Evolutionary conservation across 2,113 vertebrate species (phyloP).

Genomic region (Nymphicus hollandicus): DNA sequence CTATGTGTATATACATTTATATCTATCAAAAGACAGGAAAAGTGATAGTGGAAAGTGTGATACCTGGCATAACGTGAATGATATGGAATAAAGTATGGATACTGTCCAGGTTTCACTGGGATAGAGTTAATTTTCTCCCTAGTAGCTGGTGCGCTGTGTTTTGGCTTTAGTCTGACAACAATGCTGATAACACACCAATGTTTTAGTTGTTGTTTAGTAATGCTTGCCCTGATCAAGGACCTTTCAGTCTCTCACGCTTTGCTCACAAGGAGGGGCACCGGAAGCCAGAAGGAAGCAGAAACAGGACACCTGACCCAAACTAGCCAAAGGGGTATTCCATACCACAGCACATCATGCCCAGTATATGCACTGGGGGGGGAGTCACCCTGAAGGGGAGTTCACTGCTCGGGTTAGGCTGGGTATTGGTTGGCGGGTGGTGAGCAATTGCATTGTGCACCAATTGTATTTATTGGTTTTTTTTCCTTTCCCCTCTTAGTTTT

Average conservation of each 20-base stretch:
- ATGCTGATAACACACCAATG: neutral
- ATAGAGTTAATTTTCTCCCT: neutral
- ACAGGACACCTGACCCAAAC: too few species aligned
- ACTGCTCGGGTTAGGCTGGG: neutral
- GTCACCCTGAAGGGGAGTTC: neutral
- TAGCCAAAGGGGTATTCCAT: too few species aligned
- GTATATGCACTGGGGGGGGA: neutral
- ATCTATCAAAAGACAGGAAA: neutral
- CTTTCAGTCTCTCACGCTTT: too few species aligned
- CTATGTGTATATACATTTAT: neutral
- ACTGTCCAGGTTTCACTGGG: neutral
- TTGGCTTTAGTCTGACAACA: neutral
- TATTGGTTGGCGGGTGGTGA: neutral
- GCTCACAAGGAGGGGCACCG: too few species aligned
- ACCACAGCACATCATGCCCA: too few species aligned
- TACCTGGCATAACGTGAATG: neutral
- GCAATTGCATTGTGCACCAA: neutral
- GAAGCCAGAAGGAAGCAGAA: too few species aligned
- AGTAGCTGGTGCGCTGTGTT: neutral
- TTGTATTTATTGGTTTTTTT: neutral
- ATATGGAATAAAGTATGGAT: neutral
- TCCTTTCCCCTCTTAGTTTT: neutral
- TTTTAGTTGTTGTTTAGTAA: neutral
- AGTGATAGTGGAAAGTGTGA: neutral
- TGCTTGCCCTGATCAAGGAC: neutral